These are phyloP conservation scores for Neomorphus geoffroyi DNA, from an alignment of 2,797 vertebrate species.

Conservation along the genomic window DNA sequence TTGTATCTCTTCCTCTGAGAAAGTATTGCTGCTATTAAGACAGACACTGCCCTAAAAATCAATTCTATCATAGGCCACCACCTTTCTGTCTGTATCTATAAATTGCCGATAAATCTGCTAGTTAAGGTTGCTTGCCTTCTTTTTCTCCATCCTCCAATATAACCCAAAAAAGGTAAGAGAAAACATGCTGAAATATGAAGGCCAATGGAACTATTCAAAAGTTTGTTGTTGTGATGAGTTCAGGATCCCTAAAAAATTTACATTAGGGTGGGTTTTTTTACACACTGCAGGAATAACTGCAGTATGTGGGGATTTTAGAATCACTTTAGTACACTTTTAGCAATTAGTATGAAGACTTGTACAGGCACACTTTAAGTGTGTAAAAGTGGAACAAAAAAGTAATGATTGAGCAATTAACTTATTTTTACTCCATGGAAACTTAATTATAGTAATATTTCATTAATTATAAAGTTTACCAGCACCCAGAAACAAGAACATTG, in stretches of 20 bases:
- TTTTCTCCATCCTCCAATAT: neutral
- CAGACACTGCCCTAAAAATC: neutral
- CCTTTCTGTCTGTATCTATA: neutral
- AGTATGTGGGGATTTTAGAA: neutral
- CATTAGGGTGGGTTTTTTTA: too few species aligned
- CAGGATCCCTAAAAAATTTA: neutral
- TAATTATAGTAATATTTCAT: neutral
- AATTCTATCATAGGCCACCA: neutral
- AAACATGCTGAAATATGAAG: neutral
- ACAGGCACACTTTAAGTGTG: neutral
- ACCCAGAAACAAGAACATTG: neutral
- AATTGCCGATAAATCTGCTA: neutral
- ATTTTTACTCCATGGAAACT: neutral
- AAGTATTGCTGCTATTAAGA: neutral
- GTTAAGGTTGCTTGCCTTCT: rapidly evolving
- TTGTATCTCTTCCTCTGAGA: neutral
- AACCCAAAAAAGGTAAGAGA: neutral
- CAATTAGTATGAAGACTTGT: neutral
- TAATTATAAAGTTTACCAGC: neutral
- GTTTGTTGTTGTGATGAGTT: neutral
- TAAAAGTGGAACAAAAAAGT: neutral
- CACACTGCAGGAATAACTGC: neutral
- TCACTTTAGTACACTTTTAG: neutral
- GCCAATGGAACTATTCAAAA: neutral
- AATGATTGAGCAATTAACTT: neutral